Evolutionary conservation across 2,888 invertebrate genomes (phyloP).

Genomic region (Athetis lepigone): DNA sequence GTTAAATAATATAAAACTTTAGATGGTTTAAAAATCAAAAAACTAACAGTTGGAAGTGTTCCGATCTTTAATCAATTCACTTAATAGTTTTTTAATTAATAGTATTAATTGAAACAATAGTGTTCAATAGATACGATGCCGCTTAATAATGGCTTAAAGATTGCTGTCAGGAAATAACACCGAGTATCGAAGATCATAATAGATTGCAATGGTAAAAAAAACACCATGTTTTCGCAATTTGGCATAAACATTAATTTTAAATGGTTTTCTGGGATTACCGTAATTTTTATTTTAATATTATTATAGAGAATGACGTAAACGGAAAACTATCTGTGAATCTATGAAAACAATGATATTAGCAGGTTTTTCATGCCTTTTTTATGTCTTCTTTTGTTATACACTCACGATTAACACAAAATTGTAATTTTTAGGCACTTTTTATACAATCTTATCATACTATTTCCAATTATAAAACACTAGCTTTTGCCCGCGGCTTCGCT

Average conservation of each 20-base stretch:
- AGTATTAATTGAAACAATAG: conserved; percentile 36
- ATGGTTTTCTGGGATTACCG: conserved; percentile 38
- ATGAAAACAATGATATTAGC: conserved; percentile 30
- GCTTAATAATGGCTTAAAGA: conserved; percentile 6
- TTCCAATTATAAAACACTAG: no score
- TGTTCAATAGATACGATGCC: conserved; percentile 3
- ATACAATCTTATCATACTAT: no score
- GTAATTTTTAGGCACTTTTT: no score
- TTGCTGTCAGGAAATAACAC: conserved; percentile 28
- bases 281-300: conserved; percentile 36
- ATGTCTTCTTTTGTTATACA: not conserved
- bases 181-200: not conserved
- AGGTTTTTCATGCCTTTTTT: conserved; percentile 7
- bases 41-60: conserved; percentile 21
- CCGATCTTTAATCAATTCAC: conserved; percentile 11
- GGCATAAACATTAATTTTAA: conserved; percentile 23
- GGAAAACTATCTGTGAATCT: conserved; percentile 26
- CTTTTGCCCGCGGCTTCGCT: no score
- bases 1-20: conserved; percentile 10
- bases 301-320: conserved; percentile 41
- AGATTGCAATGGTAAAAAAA: conserved; percentile 20
- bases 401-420: no score
- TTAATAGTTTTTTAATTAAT: conserved; percentile 30
- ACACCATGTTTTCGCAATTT: conserved; percentile 34
- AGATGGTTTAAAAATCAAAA: conserved; percentile 18